Evolutionary conservation across 2,888 invertebrate species (phyloP).

Genomic region (Microlaimidae sp.): DNA sequence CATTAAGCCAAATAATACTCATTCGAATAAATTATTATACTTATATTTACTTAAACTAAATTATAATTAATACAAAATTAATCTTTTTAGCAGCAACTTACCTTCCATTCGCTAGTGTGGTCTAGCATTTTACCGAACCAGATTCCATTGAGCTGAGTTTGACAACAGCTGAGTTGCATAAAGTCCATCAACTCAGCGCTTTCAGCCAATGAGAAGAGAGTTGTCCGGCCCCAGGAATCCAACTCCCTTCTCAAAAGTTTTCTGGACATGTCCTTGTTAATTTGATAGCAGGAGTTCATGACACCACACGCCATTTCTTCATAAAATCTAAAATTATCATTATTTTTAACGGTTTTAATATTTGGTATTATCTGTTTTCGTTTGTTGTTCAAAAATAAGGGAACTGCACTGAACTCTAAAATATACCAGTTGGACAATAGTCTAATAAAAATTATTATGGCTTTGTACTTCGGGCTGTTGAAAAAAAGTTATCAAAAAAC

Average conservation of each 20-base stretch:
- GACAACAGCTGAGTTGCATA: constrained; percentile 36
- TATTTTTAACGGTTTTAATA: too few relatives aligned
- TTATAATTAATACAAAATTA: too few relatives aligned
- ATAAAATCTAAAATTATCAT: constrained; percentile 26
- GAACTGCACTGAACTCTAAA: too few relatives aligned
- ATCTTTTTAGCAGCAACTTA: too few relatives aligned
- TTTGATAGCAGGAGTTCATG: constrained; percentile 31
- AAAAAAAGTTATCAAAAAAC: too few relatives aligned
- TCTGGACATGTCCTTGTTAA: constrained; percentile 26
- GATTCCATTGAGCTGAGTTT: constrained; percentile 37
- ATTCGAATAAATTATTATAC: too few relatives aligned
- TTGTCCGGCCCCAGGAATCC: constrained; percentile 28
- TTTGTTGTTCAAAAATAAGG: too few relatives aligned
- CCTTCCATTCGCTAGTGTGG: constrained; percentile 35
- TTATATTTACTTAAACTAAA: too few relatives aligned
- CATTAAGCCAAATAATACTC: too few relatives aligned
- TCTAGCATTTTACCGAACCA: constrained; percentile 38
- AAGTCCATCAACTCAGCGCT: constrained; percentile 32
- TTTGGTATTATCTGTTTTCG: too few relatives aligned
- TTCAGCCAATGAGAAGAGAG: constrained; percentile 34
- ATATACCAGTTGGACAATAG: too few relatives aligned
- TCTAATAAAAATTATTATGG: background rate
- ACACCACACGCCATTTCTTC: constrained; percentile 33
- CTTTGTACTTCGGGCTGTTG: too few relatives aligned
- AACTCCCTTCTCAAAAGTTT: constrained; percentile 29